Base-by-base conservation (phyloP, 2,888 invertebrate genomes). In the Polydrusus pterygomalis region DNA sequence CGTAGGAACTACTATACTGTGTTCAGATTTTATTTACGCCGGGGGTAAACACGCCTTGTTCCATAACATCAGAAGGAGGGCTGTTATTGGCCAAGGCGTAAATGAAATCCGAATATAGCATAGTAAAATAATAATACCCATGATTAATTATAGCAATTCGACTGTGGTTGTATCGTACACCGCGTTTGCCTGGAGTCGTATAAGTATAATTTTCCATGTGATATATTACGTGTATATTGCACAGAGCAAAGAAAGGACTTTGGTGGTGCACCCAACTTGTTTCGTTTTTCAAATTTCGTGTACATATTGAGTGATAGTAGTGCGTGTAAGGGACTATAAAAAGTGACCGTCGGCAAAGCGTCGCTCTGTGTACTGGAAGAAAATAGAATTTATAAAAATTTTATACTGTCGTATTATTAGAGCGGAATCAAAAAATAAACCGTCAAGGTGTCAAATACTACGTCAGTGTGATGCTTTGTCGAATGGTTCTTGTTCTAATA, bases 251-350 rank as follows among this genome's bases (percentile, higher is more conserved):
- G 74, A 74, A 45, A 75, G 71, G 71, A 75, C 75, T 75, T 75
- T 71, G 75, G 71, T 47, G 30, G 71, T 75, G 75, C 71, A 63
- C 70, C 71, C 47, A 60, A 63, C 70, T 70, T 71, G 47, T 17
- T 64, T 75, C 64, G 63, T 80, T 81, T 79, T 80, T 80, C 79
- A 82, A 82, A 74, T 70, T 34, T 77, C 78, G 81, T 85, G 85
- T 85, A 85, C 78, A 85, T 85, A 85, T 77, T 84, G 84, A 82
- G 82, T 84, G 85, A 81, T 81, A 80, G 81, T 77, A 79, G 82
- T 74, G 80, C 72, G 73, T 79, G 77, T 75, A 75, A 76, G 79
- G 65, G 77, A 78, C 78, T 69, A 40, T 72, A 72, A 40, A 51
- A 40, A 65, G 18, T 49, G n/a, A n/a, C 20, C 47, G 49, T 65